phyloP scores from a whole-genome alignment of 2,888 invertebrate species.

The Drosophila acutilabella region DNA sequence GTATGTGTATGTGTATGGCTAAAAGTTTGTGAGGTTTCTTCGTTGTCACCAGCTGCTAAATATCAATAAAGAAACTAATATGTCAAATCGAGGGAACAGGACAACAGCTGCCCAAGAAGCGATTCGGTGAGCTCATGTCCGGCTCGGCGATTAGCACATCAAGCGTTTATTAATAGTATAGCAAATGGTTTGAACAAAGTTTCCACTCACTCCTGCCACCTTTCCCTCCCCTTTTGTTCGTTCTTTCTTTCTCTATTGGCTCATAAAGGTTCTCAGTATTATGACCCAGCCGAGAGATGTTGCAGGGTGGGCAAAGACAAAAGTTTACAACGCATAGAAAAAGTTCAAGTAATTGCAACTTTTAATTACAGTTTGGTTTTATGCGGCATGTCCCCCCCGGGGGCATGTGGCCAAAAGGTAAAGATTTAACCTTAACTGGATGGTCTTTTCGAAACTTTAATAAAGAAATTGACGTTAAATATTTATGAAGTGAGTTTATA shows the following conservation, averaged over 20 bases:
- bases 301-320: slow-evolving; percentile 49
- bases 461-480: neutral
- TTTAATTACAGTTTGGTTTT: slow-evolving; percentile 72
- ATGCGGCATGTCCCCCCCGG: slow-evolving; percentile 32
- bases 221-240: neutral
- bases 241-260: slow-evolving; percentile 14
- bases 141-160: slow-evolving; percentile 75
- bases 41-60: slow-evolving; percentile 68
- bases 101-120: slow-evolving; percentile 55
- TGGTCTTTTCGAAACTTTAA: slow-evolving; percentile 10
- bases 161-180: slow-evolving; percentile 76
- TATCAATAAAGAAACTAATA: slow-evolving; percentile 82
- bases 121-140: slow-evolving; percentile 35
- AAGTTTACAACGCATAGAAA: slow-evolving; percentile 73
- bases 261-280: slow-evolving; percentile 52
- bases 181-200: slow-evolving; percentile 57
- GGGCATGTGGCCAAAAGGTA: slow-evolving; percentile 43
- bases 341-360: slow-evolving; percentile 68
- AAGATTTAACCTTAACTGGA: slow-evolving; percentile 29
- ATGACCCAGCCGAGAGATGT: slow-evolving; percentile 39
- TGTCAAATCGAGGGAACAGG: slow-evolving; percentile 55
- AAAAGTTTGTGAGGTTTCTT: slow-evolving; percentile 56
- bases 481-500: slow-evolving; percentile 15
- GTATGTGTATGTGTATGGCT: slow-evolving; percentile 12
- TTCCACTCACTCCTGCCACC: slow-evolving; percentile 24